Conservation (phyloP, 2,113 vertebrate genomes). For the Eublepharis macularius region DNA sequence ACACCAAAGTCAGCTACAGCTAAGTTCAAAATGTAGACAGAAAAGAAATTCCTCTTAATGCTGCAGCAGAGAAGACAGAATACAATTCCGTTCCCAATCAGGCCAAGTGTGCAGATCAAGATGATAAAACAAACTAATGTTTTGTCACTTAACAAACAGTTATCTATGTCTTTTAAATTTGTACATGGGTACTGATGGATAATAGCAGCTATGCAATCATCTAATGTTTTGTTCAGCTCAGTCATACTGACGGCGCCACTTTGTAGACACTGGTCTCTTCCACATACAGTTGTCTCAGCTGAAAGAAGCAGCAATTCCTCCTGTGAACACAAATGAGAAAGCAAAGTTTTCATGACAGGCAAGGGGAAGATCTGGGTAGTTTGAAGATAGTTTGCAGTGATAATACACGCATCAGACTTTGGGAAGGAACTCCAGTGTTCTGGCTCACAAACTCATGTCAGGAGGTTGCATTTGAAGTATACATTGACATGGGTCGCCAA, state of each 20-base stretch:
- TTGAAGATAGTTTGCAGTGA: no score
- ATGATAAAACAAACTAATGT: not conserved
- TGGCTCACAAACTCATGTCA: no score
- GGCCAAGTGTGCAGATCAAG: not conserved
- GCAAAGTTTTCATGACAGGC: no score
- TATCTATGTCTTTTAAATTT: not conserved
- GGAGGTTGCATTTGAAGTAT: no score
- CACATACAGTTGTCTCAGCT: not conserved
- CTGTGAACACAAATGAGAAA: not conserved
- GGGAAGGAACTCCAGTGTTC: no score
- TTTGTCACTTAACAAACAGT: not conserved
- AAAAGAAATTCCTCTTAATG: slow-evolving; percentile 1
- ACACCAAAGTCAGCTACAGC: not conserved
- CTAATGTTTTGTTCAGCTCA: not conserved
- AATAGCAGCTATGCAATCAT: no score
- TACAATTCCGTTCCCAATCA: not conserved
- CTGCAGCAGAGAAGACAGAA: not conserved
- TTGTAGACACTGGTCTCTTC: not conserved
- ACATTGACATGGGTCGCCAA: no score
- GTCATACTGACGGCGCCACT: not conserved
- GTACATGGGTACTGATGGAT: no score
- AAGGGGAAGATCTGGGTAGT: no score
- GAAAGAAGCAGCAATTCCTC: not conserved
- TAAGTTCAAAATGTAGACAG: not conserved
- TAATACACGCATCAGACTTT: no score